These are phyloP conservation scores for Ctenopoma multispine DNA, from an alignment of 2,797 vertebrate species.

Conservation along the genomic window DNA sequence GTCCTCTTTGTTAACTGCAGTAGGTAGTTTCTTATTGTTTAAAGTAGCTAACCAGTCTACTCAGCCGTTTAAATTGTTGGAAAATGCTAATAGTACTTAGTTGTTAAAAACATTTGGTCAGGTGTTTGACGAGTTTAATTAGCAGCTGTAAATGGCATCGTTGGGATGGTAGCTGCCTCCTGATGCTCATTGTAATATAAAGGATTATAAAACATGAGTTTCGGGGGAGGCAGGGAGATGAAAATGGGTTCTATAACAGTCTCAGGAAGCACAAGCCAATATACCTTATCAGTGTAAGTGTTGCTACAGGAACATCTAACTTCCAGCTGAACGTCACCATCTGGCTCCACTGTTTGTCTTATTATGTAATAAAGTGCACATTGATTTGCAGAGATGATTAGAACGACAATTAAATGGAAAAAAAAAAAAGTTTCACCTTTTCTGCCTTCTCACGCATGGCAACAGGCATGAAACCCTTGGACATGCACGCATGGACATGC, in stretches of 20 bases:
- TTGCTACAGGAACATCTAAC: constrained; percentile 46
- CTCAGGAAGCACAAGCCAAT: constrained; percentile 37
- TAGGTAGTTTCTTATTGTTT: constrained; percentile 13
- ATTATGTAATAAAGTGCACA: constrained; percentile 60
- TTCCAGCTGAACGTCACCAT: constrained; percentile 61
- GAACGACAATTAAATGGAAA: constrained; percentile 25
- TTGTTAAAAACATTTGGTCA: constrained; percentile 11
- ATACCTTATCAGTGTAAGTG: constrained; percentile 28
- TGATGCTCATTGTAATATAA: constrained; percentile 13
- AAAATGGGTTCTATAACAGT: constrained; percentile 23
- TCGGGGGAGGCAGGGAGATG: constrained; percentile 7
- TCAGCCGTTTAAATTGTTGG: constrained; percentile 11
- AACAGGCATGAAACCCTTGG: constrained; percentile 56
- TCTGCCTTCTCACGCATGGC: constrained; percentile 72
- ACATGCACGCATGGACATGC: constrained; percentile 70
- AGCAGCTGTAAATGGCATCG: constrained; percentile 4
- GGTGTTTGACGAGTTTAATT: constrained; percentile 18
- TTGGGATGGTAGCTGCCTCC: constrained; percentile 13
- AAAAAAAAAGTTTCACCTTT: constrained; percentile 35
- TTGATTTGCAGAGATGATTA: constrained; percentile 35
- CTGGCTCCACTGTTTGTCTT: constrained; percentile 66
- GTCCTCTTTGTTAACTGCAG: constrained; percentile 17
- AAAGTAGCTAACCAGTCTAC: constrained; percentile 17
- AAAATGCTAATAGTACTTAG: neutral
- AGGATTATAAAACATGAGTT: constrained; percentile 25